Base-by-base conservation (phyloP, 2,797 vertebrate species). In the Geotrypetes seraphini region DNA sequence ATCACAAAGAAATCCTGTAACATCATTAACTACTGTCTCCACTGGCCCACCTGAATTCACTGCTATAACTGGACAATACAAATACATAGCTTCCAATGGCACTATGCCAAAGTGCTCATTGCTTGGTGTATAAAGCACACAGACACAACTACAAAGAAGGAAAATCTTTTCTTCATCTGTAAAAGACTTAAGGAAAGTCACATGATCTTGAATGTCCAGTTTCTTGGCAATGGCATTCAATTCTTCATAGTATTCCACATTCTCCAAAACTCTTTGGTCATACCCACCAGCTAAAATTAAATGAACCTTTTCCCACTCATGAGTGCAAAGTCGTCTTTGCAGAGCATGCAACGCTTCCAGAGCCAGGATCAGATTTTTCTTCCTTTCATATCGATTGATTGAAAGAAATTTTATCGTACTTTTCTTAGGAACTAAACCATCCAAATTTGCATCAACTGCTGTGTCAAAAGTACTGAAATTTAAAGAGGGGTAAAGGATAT, bases 71-170 rank as follows among this genome's bases (percentile, higher is more conserved):
- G 96, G 96, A 50, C 92, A 89, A 35, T 72, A 66, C 71, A 86
- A 87, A 51, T 96, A 97, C 96, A 98, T 98, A 50, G 96, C 89
- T 53, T 99, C 96, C 8, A 99, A 47, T 1, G 96, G 96, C 31
- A 99, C 96, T 5, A 99, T 97, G 50, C 96, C 96, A 17, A 99
- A 98, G 57, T 99, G 96, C 56, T 99, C 96, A 20, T 89, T 86
- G 71, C 88, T 92, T 1, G 96, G 95, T 8, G 96, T 99, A 53
- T 99, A 99, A 10, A 99, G 82, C 45, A 97, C 92, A 4, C 89
- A 92, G 0, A 71, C 27, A 31, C 84, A 84, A 30, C 69, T 69
- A 3, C 25, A 78, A 19, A 92, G 79, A 43, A 99, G 83, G 4
- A 81, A 81, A 28, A 90, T 73, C 62, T 99, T 99, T 64, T 90